Evolutionary conservation across 2,888 invertebrate genomes (phyloP).

Genomic region (Hofmannophila pseudospretella): DNA sequence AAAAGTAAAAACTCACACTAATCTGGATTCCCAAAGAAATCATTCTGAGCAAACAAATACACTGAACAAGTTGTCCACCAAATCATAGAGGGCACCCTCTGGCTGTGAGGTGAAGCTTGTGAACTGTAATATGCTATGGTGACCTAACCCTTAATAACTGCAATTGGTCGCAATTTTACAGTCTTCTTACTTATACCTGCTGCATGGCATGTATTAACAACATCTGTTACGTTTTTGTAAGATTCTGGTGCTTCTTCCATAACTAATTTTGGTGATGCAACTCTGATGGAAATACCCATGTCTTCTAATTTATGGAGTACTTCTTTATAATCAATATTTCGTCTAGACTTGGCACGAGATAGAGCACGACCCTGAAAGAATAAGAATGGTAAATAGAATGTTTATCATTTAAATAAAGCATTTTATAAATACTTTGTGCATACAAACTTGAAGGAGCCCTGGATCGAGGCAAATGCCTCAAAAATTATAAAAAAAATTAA

Average conservation of each 20-base stretch:
- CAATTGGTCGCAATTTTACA: constrained; percentile 97
- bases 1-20: too few relatives aligned
- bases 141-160: constrained; percentile 97
- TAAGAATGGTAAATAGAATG: neutral
- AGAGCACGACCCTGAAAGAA: constrained; percentile 91
- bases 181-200: constrained; percentile 98
- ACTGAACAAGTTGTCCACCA: too few relatives aligned
- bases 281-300: constrained; percentile 95
- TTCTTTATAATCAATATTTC: constrained; percentile 95
- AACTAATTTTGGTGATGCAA: constrained; percentile 98
- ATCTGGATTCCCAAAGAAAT: too few relatives aligned
- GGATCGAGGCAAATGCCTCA: too few relatives aligned
- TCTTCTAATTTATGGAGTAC: constrained; percentile 90
- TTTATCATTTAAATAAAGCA: neutral
- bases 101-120: too few relatives aligned
- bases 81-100: too few relatives aligned
- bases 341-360: constrained; percentile 97
- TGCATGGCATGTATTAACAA: constrained; percentile 98
- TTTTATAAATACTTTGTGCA: constrained; percentile 5
- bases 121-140: too few relatives aligned
- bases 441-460: too few relatives aligned
- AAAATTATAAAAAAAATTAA: too few relatives aligned
- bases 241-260: constrained; percentile 99
- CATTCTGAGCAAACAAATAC: too few relatives aligned
- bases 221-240: constrained; percentile 99